A percentile compares a stretch with the other conserved stretches of the same genome.
phyloP scores from a whole-genome alignment of 2,113 vertebrate genomes.

The Dipodomys ordii region DNA sequence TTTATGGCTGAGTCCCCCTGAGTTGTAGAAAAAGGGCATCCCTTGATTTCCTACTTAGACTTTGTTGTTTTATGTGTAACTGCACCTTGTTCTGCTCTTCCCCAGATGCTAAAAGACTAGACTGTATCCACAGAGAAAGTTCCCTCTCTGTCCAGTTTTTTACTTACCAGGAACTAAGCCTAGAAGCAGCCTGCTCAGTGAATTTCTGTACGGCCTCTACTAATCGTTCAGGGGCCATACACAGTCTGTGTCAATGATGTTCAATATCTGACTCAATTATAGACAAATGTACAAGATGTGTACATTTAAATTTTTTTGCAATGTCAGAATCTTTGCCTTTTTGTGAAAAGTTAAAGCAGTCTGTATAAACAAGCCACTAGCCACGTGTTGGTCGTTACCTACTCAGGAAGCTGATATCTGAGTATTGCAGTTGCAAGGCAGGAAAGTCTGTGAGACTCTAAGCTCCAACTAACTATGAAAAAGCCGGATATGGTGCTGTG shows the following conservation, averaged over 20 bases:
- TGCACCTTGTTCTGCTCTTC: constrained; percentile 44
- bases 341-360: constrained; percentile 24
- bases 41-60: constrained; percentile 2
- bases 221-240: neutral
- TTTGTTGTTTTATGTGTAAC: constrained; percentile 71
- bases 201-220: constrained; percentile 12
- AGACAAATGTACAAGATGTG: constrained; percentile 1
- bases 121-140: constrained; percentile 46
- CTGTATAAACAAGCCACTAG: neutral
- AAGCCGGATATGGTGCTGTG: too few relatives aligned
- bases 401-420: too few relatives aligned
- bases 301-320: neutral
- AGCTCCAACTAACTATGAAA: too few relatives aligned
- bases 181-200: constrained; percentile 8
- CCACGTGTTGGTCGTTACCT: too few relatives aligned
- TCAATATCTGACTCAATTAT: neutral
- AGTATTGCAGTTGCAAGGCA: too few relatives aligned
- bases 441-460: too few relatives aligned
- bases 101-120: constrained; percentile 58
- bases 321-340: constrained; percentile 32
- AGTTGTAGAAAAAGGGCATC: constrained; percentile 39
- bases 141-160: constrained; percentile 40
- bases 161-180: constrained; percentile 32
- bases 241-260: neutral
- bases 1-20: constrained; percentile 58